These are phyloP conservation scores for Benitochromis conjunctus DNA, from an alignment of 2,113 vertebrate genomes.

Conservation along the genomic window DNA sequence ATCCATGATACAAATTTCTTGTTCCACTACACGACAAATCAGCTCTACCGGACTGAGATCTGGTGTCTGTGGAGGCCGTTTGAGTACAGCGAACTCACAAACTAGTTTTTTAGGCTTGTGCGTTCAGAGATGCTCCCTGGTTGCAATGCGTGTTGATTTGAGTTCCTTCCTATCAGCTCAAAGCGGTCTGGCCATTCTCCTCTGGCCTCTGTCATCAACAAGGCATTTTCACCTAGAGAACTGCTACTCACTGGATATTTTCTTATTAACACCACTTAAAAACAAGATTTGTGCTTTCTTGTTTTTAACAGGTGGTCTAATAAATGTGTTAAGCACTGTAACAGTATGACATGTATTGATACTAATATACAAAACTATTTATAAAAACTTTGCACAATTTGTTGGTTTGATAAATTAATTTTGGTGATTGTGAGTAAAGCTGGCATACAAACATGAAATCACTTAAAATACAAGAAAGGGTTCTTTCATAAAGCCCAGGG, in stretches of 20 bases:
- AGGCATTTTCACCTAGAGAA: neutral
- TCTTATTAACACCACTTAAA: too few relatives aligned
- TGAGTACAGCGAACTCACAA: too few relatives aligned
- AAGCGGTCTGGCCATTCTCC: neutral
- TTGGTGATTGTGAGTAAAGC: neutral
- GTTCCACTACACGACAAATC: accelerated
- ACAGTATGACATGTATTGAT: neutral
- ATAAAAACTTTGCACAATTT: too few relatives aligned
- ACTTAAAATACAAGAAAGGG: neutral
- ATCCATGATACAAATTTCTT: neutral
- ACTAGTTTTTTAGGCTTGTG: neutral
- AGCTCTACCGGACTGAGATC: neutral
- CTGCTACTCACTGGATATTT: neutral
- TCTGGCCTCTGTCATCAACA: neutral
- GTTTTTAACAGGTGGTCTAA: neutral
- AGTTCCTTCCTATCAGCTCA: neutral
- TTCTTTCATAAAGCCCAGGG: too few relatives aligned
- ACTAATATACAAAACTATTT: neutral
- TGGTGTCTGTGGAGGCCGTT: too few relatives aligned
- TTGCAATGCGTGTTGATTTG: neutral
- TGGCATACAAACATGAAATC: neutral
- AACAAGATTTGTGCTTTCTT: neutral
- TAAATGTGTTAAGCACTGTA: neutral
- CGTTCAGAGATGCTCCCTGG: neutral
- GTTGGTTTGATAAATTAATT: too few relatives aligned